phyloP scores from a whole-genome alignment of 2,113 vertebrate genomes.

The Nothocercus nigrocapillus region DNA sequence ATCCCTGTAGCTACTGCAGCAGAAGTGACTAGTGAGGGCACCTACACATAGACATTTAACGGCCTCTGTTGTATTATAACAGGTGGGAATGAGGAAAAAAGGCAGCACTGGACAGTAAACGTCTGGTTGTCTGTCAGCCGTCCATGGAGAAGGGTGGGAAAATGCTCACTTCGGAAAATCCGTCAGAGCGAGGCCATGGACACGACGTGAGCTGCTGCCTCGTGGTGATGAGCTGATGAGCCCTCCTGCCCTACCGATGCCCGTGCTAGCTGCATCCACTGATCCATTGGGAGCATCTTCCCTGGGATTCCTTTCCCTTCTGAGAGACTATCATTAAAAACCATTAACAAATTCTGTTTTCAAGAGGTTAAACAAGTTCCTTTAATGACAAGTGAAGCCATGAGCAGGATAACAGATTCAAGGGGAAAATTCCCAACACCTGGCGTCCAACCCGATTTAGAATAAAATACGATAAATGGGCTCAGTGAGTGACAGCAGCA shows the following conservation, averaged over 20 bases:
- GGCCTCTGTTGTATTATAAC: background rate
- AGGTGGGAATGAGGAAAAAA: background rate
- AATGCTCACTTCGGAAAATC: background rate
- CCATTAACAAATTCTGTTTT: background rate
- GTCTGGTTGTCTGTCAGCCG: background rate
- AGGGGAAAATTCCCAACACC: background rate
- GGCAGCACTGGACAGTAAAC: background rate
- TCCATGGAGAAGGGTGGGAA: background rate
- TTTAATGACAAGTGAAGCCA: background rate
- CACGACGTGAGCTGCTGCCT: background rate
- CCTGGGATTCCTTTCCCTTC: background rate
- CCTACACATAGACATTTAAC: background rate
- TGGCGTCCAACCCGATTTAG: background rate
- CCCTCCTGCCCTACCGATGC: background rate
- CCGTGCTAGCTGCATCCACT: background rate
- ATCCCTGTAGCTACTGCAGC: background rate
- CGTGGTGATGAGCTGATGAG: too few species aligned
- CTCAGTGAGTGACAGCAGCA: constrained; percentile 19
- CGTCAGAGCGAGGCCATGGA: background rate
- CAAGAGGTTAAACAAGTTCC: background rate
- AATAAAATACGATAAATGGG: background rate
- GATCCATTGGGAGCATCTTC: background rate
- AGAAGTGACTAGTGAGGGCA: background rate
- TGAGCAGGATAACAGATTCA: background rate
- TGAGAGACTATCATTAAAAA: background rate